Conservation (phyloP, 2,888 invertebrate genomes). For the Ormyrus labotus region DNA sequence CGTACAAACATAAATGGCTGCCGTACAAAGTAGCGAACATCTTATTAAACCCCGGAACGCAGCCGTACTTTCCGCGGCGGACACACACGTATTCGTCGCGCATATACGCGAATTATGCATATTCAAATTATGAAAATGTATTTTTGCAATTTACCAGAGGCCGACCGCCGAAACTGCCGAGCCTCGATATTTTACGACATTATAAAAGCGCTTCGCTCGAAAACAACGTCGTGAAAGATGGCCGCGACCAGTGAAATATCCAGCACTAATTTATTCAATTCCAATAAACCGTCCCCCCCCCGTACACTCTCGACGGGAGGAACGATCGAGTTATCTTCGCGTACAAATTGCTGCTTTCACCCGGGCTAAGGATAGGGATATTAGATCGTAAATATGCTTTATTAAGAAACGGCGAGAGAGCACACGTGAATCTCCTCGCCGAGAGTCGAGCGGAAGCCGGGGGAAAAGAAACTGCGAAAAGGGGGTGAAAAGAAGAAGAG, state of each 20-base stretch:
- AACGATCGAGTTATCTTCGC: background rate
- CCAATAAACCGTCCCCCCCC: background rate
- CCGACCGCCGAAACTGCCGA: background rate
- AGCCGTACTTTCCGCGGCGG: too few relatives aligned
- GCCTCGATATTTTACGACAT: background rate
- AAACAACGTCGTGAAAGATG: background rate
- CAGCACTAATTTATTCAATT: conserved; percentile 7
- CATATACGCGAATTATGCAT: background rate
- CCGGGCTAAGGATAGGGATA: background rate
- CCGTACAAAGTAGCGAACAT: too few relatives aligned
- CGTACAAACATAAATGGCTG: too few relatives aligned
- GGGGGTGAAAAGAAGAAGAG: too few relatives aligned
- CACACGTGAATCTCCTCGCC: background rate
- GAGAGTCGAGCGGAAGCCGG: background rate
- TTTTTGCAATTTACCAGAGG: background rate
- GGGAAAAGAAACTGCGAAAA: background rate
- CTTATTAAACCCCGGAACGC: too few relatives aligned
- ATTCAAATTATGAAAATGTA: background rate
- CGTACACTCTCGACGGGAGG: background rate
- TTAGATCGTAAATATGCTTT: conserved; percentile 47
- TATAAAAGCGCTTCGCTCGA: background rate
- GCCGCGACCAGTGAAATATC: too few relatives aligned
- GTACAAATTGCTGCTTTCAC: background rate
- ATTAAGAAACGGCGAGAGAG: conserved; percentile 27
- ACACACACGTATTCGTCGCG: too few relatives aligned